A percentile compares a stretch with the other conserved stretches of the same genome.
Evolutionary conservation across 1,140 invertebrate species (phyloP).

Genomic region (Ostrea denselamellosa): DNA sequence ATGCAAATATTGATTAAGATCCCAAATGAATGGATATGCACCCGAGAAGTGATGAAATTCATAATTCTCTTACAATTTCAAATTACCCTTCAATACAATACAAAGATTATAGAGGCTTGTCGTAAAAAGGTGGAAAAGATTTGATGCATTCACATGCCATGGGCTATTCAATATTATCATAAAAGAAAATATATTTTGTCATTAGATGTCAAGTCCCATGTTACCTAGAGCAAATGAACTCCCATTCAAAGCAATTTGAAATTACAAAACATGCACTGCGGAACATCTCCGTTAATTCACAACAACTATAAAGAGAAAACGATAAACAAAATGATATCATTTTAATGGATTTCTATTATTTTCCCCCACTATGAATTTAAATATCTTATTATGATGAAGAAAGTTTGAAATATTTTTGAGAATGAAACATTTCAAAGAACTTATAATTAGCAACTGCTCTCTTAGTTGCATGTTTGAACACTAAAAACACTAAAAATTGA

Average conservation of each 20-base stretch:
- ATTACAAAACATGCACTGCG: conserved; percentile 19
- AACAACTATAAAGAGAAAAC: not conserved
- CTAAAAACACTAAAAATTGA: not conserved
- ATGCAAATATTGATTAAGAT: conserved; percentile 40
- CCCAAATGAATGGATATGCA: conserved; percentile 29
- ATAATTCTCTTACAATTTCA: conserved; percentile 38
- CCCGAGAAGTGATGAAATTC: conserved; percentile 20
- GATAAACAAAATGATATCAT: not conserved
- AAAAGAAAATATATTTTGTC: conserved; percentile 37
- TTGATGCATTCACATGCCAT: conserved; percentile 39
- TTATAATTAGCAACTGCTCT: not conserved
- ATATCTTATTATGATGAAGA: not conserved
- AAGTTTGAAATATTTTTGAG: not conserved
- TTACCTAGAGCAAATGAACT: conserved; percentile 39
- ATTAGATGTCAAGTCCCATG: conserved; percentile 39
- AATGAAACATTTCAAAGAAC: not conserved
- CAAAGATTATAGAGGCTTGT: conserved; percentile 31
- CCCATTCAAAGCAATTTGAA: conserved; percentile 29
- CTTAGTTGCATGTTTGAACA: not conserved
- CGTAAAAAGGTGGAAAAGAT: conserved; percentile 31
- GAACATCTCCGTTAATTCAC: not conserved
- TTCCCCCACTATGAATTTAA: too few relatives aligned
- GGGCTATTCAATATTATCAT: conserved; percentile 36
- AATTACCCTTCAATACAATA: conserved; percentile 33
- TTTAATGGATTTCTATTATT: not conserved